These are phyloP conservation scores for Bradypodion ventrale DNA, from an alignment of 2,797 vertebrate species.

Conservation along the genomic window DNA sequence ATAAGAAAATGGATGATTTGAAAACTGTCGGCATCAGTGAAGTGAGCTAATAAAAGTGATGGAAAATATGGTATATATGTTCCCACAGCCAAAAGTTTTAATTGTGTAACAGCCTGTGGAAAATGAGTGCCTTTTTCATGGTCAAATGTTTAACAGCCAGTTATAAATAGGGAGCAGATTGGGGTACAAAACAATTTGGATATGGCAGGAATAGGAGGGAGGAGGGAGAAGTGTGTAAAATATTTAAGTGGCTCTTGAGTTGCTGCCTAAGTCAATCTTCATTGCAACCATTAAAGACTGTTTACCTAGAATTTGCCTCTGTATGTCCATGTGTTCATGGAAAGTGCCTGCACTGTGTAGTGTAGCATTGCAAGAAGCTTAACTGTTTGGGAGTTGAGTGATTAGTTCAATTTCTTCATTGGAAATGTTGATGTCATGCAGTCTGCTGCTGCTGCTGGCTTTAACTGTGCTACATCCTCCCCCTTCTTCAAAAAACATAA, in stretches of 20 bases:
- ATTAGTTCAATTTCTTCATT: constrained; percentile 25
- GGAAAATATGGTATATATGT: background rate
- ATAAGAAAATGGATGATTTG: background rate
- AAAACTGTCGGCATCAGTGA: background rate
- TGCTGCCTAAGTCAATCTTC: constrained; percentile 14
- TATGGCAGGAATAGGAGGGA: background rate
- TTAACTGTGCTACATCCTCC: background rate
- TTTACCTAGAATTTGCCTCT: constrained; percentile 18
- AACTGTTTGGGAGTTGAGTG: constrained; percentile 23
- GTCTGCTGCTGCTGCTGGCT: constrained; percentile 1
- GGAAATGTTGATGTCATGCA: constrained; percentile 26
- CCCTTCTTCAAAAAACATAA: background rate
- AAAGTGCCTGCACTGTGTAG: background rate
- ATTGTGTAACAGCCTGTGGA: constrained; percentile 1
- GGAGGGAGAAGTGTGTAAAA: constrained; percentile 21
- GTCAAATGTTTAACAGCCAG: constrained; percentile 56
- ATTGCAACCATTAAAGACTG: constrained; percentile 8
- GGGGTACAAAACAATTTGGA: constrained; percentile 36
- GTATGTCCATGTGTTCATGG: constrained; percentile 3
- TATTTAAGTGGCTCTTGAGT: constrained; percentile 5
- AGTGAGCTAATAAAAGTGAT: constrained; percentile 12
- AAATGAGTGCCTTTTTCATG: constrained; percentile 15
- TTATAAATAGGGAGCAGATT: constrained; percentile 23
- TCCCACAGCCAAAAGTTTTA: constrained; percentile 10
- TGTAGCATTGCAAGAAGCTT: constrained; percentile 22